These are phyloP conservation scores for Hippasteria phrygiana DNA, from an alignment of 53 echinoderm and acorn worm genomes.

Conservation along the genomic window DNA sequence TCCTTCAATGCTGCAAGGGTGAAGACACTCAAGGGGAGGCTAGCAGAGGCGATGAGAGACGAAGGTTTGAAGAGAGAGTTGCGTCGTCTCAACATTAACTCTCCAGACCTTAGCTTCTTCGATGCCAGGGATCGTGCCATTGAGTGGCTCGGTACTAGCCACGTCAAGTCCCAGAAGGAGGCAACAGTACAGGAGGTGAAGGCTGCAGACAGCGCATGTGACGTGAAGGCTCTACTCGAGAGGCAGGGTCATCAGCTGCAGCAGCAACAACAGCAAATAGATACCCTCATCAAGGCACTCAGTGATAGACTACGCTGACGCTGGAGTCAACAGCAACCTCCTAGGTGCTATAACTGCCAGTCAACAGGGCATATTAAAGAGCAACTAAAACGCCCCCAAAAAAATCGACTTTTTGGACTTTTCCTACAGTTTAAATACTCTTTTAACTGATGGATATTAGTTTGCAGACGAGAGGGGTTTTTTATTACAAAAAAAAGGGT, in stretches of 20 bases:
- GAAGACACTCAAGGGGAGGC: too few species aligned
- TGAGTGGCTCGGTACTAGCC: conserved; percentile 62
- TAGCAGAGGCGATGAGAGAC: too few species aligned
- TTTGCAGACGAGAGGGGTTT: too few species aligned
- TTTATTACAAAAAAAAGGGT: too few species aligned
- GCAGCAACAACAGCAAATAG: conserved; percentile 70
- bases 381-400: too few species aligned
- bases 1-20: too few species aligned
- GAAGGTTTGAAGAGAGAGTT: too few species aligned
- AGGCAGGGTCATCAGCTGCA: conserved; percentile 60
- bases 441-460: too few species aligned
- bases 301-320: background rate
- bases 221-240: conserved; percentile 31
- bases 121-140: conserved; percentile 60
- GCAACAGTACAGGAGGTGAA: conserved; percentile 24
- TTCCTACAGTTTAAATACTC: too few species aligned
- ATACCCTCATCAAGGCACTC: conserved; percentile 20
- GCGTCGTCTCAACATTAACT: too few species aligned
- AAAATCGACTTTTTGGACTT: too few species aligned
- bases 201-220: background rate
- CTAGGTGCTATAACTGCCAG: conserved; percentile 66
- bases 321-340: conserved; percentile 1
- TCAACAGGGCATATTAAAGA: conserved; percentile 70
- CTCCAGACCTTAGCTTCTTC: conserved; percentile 65
- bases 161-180: conserved; percentile 16